phyloP scores from a whole-genome alignment of 1,140 invertebrate genomes.

The Ceratina calcarata region DNA sequence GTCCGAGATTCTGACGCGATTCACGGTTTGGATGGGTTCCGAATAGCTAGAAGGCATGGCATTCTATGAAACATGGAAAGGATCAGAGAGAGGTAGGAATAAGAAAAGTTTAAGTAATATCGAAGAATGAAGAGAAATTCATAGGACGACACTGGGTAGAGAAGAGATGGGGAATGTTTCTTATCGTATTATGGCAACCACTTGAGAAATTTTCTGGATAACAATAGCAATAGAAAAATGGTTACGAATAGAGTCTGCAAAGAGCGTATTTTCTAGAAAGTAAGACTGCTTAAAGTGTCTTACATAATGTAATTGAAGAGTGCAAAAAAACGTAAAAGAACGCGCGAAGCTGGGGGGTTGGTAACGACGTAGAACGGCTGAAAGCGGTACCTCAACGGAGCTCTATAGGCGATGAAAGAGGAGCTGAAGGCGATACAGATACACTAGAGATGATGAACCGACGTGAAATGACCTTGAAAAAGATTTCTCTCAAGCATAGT shows the following conservation, averaged over 20 bases:
- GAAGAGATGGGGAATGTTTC: not conserved
- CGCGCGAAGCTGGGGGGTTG: not conserved
- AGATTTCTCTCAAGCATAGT: slow-evolving; percentile 26
- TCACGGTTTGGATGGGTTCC: too few relatives aligned
- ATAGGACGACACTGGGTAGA: too few relatives aligned
- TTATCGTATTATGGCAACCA: not conserved
- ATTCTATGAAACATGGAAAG: not conserved
- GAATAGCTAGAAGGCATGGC: not conserved
- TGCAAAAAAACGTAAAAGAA: not conserved
- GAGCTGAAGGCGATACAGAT: not conserved
- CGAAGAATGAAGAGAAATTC: not conserved
- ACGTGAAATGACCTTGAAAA: slow-evolving; percentile 40
- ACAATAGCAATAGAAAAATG: too few relatives aligned
- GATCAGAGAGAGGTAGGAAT: not conserved
- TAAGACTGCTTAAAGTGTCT: not conserved
- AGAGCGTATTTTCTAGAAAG: not conserved
- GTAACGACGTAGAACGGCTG: not conserved
- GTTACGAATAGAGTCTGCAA: not conserved
- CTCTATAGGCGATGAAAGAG: slow-evolving; percentile 1
- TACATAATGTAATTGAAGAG: not conserved
- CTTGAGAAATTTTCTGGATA: slow-evolving; percentile 3
- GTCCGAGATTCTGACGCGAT: not conserved
- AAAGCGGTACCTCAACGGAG: too few relatives aligned
- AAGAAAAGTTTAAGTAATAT: too few relatives aligned
- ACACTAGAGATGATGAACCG: slow-evolving; percentile 7